These are phyloP conservation scores for Nettapus auritus DNA, from an alignment of 2,113 vertebrate species.

Conservation along the genomic window DNA sequence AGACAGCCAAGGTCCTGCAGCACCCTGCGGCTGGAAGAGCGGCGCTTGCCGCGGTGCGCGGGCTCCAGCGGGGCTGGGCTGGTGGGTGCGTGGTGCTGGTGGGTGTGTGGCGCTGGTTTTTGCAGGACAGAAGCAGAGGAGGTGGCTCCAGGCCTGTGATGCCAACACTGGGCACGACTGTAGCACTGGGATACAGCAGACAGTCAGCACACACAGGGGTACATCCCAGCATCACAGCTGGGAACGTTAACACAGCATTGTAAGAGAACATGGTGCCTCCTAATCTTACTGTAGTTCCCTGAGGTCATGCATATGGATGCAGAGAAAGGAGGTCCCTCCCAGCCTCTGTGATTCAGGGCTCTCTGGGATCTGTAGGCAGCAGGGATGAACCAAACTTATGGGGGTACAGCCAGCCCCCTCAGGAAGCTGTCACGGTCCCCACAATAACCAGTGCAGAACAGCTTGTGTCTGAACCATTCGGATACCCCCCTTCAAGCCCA, in stretches of 20 bases:
- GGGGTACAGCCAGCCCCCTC: accelerated
- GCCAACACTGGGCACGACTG: background rate
- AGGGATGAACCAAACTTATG: background rate
- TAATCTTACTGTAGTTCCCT: background rate
- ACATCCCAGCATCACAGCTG: background rate
- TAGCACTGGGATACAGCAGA: background rate
- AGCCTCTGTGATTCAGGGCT: background rate
- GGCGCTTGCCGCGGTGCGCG: accelerated
- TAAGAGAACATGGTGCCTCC: background rate
- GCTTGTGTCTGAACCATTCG: accelerated
- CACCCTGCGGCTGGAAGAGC: background rate
- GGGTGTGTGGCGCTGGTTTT: too few species aligned
- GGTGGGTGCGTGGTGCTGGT: too few species aligned
- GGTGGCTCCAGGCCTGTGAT: background rate
- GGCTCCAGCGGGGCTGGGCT: background rate
- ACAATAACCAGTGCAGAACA: background rate
- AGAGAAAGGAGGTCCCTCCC: background rate
- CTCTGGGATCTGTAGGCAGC: background rate
- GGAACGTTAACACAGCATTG: background rate
- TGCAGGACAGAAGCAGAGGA: background rate
- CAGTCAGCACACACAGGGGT: background rate
- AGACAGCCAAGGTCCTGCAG: background rate
- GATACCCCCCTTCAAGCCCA: background rate
- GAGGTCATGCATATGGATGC: background rate
- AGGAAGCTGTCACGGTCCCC: background rate